A percentile compares a stretch with the other conserved stretches of the same genome.
phyloP scores from a whole-genome alignment of 37 sponge, comb jelly and placozoan genomes.

The Halisarca cf. caerulea region DNA sequence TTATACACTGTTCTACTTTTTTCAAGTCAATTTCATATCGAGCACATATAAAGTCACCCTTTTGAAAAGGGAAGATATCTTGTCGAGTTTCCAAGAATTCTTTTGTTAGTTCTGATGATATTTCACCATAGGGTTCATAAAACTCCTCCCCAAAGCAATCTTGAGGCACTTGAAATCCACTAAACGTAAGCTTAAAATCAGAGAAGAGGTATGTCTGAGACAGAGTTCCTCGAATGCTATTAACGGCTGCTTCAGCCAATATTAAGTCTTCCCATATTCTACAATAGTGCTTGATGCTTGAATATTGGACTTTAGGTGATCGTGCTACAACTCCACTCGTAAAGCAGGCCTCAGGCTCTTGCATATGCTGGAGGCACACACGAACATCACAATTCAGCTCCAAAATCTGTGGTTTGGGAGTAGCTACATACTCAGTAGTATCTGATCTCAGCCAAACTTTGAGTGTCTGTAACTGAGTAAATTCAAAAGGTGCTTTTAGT shows the following conservation, averaged over 20 bases:
- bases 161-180: constrained; percentile 5
- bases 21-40: constrained; percentile 43
- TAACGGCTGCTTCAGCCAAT: constrained; percentile 64
- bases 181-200: constrained; percentile 47
- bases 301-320: constrained; percentile 35
- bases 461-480: constrained; percentile 18
- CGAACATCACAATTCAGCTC: constrained; percentile 48
- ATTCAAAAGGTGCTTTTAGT: background rate
- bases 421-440: constrained; percentile 23
- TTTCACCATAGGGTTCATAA: constrained; percentile 26
- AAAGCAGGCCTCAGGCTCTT: constrained; percentile 64
- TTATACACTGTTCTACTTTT: background rate
- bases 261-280: constrained; percentile 55
- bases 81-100: constrained; percentile 11
- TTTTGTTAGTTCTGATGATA: constrained; percentile 5
- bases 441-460: constrained; percentile 55
- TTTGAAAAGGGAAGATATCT: constrained; percentile 39
- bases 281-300: constrained; percentile 41
- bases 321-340: constrained; percentile 27
- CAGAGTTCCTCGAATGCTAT: constrained; percentile 33
- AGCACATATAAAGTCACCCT: constrained; percentile 65
- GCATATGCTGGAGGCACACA: constrained; percentile 69
- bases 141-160: constrained; percentile 29
- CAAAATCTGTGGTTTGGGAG: constrained; percentile 60
- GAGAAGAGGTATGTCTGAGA: background rate